Evolutionary conservation across 2,888 invertebrate genomes (phyloP).

Genomic region (Dexiosoma caninum): DNA sequence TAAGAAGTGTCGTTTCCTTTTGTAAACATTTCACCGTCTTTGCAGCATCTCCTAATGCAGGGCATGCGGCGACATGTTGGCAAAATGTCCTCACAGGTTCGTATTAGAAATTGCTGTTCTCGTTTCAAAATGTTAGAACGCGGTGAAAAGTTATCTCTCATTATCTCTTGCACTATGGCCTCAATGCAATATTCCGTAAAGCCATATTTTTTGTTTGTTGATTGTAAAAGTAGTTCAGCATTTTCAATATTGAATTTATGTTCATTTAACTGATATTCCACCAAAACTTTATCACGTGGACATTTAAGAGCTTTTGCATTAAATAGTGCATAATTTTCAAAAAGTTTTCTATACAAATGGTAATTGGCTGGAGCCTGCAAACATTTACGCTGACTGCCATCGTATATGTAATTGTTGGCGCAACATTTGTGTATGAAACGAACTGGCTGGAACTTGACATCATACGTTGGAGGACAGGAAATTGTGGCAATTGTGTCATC

Average conservation of each 20-base stretch:
- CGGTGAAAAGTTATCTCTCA: background rate
- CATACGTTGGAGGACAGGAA: conserved; percentile 64
- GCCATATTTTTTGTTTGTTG: conserved; percentile 63
- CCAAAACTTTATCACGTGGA: conserved; percentile 68
- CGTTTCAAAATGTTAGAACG: background rate
- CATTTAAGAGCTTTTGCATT: conserved; percentile 70
- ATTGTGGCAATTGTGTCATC: conserved; percentile 65
- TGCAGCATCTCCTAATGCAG: conserved; percentile 75
- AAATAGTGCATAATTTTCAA: conserved; percentile 68
- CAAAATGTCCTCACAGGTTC: conserved; percentile 67
- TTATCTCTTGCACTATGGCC: conserved; percentile 64
- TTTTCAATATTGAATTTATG: conserved; percentile 67
- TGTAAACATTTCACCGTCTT: conserved; percentile 71
- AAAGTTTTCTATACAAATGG: conserved; percentile 67
- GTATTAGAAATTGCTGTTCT: conserved; percentile 65
- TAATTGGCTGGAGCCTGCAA: conserved; percentile 57
- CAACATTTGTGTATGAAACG: conserved; percentile 74
- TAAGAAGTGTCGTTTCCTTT: conserved; percentile 69
- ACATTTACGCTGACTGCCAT: conserved; percentile 67
- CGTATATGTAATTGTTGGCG: conserved; percentile 70
- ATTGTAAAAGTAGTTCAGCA: conserved; percentile 65
- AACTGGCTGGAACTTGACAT: conserved; percentile 63
- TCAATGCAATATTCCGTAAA: conserved; percentile 73
- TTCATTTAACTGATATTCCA: conserved; percentile 71
- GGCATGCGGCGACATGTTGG: conserved; percentile 70